phyloP scores from a whole-genome alignment of 2,113 vertebrate genomes.

The Brachyhypopomus occidentalis region DNA sequence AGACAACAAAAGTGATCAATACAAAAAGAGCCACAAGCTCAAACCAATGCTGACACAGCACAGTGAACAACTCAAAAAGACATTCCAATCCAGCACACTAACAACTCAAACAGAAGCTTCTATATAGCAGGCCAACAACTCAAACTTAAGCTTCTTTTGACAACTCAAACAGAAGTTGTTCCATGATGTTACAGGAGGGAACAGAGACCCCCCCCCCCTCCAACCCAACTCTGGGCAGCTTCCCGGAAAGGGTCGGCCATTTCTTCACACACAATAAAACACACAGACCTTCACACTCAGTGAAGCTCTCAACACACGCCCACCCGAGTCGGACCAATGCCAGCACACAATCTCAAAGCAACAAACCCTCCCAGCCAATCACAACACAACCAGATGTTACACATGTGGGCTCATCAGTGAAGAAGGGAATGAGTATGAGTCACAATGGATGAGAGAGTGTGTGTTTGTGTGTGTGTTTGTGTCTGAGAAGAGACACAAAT shows the following conservation, averaged over 20 bases:
- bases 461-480: neutral
- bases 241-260: constrained; percentile 26
- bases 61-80: no score
- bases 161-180: neutral
- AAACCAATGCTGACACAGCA: no score
- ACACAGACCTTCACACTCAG: constrained; percentile 33
- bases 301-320: constrained; percentile 49
- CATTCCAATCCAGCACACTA: no score
- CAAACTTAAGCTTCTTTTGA: no score
- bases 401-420: constrained; percentile 29
- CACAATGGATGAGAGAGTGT: constrained; percentile 14
- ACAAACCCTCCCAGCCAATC: constrained; percentile 59
- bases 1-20: no score
- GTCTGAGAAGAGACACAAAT: constrained; percentile 1
- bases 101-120: no score
- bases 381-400: constrained; percentile 70
- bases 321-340: constrained; percentile 45
- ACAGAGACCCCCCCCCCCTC: neutral
- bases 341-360: constrained; percentile 56
- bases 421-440: constrained; percentile 1
- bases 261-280: constrained; percentile 32
- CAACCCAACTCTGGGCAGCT: neutral
- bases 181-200: neutral
- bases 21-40: no score
- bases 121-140: no score